phyloP scores from a whole-genome alignment of 2,888 invertebrate species.

The Scaptomyza reducta region DNA sequence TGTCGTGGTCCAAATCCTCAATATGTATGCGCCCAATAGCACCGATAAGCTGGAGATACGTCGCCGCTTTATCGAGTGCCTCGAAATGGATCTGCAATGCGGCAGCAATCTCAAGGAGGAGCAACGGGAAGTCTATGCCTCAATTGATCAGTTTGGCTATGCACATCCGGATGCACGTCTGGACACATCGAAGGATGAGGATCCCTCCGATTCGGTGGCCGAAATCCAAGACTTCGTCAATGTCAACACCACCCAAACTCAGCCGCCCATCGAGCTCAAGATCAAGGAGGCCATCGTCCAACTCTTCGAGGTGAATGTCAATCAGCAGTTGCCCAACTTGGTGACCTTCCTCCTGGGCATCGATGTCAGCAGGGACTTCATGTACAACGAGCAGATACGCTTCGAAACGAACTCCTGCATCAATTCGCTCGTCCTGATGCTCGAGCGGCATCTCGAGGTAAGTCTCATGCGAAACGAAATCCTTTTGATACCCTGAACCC shows the following conservation, averaged over 20 bases:
- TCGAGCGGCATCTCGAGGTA: conserved; percentile 88
- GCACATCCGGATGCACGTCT: neutral
- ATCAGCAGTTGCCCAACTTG: conserved; percentile 92
- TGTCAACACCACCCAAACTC: conserved; percentile 17
- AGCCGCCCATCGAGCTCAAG: conserved; percentile 76
- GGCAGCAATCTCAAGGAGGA: conserved; percentile 12
- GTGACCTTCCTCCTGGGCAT: conserved; percentile 95
- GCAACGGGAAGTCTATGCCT: conserved; percentile 5
- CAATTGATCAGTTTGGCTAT: conserved; percentile 14
- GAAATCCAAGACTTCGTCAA: conserved; percentile 1
- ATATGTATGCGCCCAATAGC: conserved; percentile 89
- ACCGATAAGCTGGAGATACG: conserved; percentile 87
- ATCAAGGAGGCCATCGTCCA: conserved; percentile 88
- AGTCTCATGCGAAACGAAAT: too few species aligned
- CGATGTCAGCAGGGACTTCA: conserved; percentile 90
- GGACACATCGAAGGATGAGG: neutral
- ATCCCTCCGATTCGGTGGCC: neutral
- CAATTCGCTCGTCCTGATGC: conserved; percentile 90
- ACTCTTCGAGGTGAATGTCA: conserved; percentile 91
- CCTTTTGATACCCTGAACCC: too few species aligned
- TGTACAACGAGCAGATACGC: conserved; percentile 90
- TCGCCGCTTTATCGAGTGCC: conserved; percentile 94
- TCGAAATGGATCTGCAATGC: conserved; percentile 86
- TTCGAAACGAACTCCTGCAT: conserved; percentile 90
- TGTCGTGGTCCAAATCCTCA: conserved; percentile 89